Conservation (phyloP, 2,888 invertebrate species). For the Endotricha flammealis region DNA sequence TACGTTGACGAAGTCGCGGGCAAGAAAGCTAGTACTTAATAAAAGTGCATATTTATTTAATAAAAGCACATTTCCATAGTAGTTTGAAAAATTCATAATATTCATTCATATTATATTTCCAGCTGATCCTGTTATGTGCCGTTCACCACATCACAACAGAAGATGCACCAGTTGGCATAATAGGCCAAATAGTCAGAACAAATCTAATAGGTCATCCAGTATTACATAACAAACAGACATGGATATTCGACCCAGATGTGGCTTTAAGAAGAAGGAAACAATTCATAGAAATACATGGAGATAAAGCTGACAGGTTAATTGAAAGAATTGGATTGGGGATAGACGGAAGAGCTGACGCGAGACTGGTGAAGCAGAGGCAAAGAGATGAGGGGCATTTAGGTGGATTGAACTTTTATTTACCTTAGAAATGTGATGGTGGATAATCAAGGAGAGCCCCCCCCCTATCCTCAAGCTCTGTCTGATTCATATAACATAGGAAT, state of each 20-base stretch:
- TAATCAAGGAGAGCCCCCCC: no score
- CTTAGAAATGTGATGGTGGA: no score
- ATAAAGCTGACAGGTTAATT: slow-evolving; percentile 80
- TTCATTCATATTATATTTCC: no score
- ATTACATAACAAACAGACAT: slow-evolving; percentile 75
- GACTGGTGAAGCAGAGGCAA: slow-evolving; percentile 65
- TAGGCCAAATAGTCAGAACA: slow-evolving; percentile 50
- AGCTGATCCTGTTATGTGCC: no score
- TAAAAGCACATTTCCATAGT: no score
- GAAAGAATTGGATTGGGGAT: slow-evolving; percentile 81
- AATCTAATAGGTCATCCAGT: slow-evolving; percentile 81
- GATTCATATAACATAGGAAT: no score
- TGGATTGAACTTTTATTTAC: slow-evolving; percentile 59
- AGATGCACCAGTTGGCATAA: slow-evolving; percentile 37
- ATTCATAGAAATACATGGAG: slow-evolving; percentile 81
- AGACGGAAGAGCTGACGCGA: slow-evolving; percentile 79
- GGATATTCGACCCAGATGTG: slow-evolving; percentile 83
- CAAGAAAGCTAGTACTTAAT: no score
- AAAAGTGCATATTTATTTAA: no score
- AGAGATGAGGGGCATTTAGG: slow-evolving; percentile 79
- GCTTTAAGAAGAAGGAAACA: slow-evolving; percentile 76
- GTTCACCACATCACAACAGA: no score
- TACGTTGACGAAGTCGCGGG: no score
- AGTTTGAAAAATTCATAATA: no score
- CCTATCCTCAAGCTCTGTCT: no score